A percentile compares a stretch with the other conserved stretches of the same genome.
Evolutionary conservation across 2,797 vertebrate species (phyloP).

Genomic region (Sebastes matsubarae): DNA sequence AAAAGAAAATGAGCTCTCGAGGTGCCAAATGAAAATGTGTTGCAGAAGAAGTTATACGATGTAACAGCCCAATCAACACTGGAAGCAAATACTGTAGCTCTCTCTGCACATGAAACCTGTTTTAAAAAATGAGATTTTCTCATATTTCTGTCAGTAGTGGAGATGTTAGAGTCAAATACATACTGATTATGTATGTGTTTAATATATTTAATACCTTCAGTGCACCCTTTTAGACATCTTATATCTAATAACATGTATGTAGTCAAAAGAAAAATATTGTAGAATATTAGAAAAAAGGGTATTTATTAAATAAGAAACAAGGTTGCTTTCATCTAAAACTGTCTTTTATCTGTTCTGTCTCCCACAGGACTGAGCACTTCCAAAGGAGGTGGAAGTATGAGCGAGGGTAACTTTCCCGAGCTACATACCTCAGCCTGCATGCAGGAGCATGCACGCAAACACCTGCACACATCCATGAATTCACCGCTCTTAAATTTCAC

Average conservation of each 20-base stretch:
- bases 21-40: conserved; percentile 35
- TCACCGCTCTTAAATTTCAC: background rate
- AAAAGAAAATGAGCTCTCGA: conserved; percentile 38
- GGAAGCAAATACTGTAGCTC: background rate
- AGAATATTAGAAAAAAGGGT: background rate
- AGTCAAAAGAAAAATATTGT: background rate
- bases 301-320: conserved; percentile 12
- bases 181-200: background rate
- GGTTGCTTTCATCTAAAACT: background rate
- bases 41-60: conserved; percentile 17
- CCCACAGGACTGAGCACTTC: background rate
- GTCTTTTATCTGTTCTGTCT: conserved; percentile 4
- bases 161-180: background rate
- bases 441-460: conserved; percentile 52
- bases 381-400: background rate
- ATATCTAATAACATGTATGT: background rate
- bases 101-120: background rate
- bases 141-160: background rate
- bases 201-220: background rate
- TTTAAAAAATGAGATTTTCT: background rate
- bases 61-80: conserved; percentile 11
- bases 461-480: conserved; percentile 14
- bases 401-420: background rate
- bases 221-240: background rate
- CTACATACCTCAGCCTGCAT: conserved; percentile 55